Evolutionary conservation across 2,113 vertebrate species (phyloP), one percentile per base, ranked within the genome.

Genomic region (Poeciliopsis prolifica): DNA sequence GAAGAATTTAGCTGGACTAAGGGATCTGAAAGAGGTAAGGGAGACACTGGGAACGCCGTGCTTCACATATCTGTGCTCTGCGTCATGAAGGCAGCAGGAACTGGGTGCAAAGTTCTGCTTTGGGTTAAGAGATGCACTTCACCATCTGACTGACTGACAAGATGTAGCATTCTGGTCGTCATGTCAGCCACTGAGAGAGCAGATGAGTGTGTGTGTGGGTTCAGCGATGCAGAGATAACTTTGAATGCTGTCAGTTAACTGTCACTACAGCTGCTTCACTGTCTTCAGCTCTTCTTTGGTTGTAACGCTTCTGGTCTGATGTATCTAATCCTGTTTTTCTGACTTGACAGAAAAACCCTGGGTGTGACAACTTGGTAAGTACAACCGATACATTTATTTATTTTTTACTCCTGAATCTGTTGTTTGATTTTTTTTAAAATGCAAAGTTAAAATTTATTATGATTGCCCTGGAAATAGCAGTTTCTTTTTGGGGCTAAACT

Each of bases 1-100:
- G 0, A 0, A 0, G 0, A 0, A 54, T 1, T 0, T 85, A 35
- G 0, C 13, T 0, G 0, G 0, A 0, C 13, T 86, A 22, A 13
- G 2, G 40, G 0, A 10, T 0, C 0, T 0, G 0, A 3, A 82
- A 19, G 0, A n/a, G 79, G 88, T 90, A 83, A 81, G 74, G 44
- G 14, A 22, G 11, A 28, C 5, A 37, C 9, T 26, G 15, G 44
- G 17, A 48, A 48, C 30, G 5, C 30, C 9, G 30, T 29, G 5
- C 5, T 14, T 33, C 19, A 37, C 33, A 11, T 29, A 37, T 61
- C 4, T 68, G 14, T 7, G 31, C 3, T 22, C 13, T 35, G 17
- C 31, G 15, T 51, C 22, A n/a, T 58, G 7, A 22, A 58, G 51
- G 8, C 51, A 58, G 2, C 5, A 19, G 15, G 17, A 19, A 17